Evolutionary conservation across 2,888 invertebrate genomes (phyloP).

Genomic region (Octonoba sinensis): DNA sequence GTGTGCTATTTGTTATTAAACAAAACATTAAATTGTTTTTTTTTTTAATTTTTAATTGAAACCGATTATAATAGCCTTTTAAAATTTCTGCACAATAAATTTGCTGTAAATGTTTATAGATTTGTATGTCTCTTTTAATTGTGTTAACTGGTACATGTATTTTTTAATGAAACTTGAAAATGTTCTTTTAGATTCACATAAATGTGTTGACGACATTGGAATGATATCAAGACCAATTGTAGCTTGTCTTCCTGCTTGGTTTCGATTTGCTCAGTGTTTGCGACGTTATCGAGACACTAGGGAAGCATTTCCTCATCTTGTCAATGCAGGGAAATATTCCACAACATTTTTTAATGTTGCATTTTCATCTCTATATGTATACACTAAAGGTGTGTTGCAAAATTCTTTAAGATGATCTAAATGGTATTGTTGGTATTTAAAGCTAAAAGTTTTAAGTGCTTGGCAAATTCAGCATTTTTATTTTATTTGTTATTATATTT

Average conservation of each 20-base stretch:
- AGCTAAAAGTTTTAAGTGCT: neutral
- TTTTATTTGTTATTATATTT: too few species aligned
- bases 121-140: too few species aligned
- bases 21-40: too few species aligned
- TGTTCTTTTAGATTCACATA: constrained; percentile 33
- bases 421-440: neutral
- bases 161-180: neutral
- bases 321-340: constrained; percentile 98
- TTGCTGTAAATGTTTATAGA: too few species aligned
- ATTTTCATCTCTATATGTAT: constrained; percentile 81
- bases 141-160: too few species aligned
- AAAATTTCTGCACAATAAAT: too few species aligned
- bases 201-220: constrained; percentile 59
- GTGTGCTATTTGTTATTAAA: too few species aligned
- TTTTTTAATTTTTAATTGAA: too few species aligned
- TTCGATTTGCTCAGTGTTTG: constrained; percentile 96
- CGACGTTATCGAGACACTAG: constrained; percentile 93
- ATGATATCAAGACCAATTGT: constrained; percentile 84
- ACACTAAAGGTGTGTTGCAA: constrained; percentile 76
- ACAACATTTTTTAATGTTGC: constrained; percentile 95
- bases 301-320: constrained; percentile 94
- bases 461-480: neutral
- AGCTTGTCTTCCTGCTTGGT: constrained; percentile 95
- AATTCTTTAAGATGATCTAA: too few species aligned
- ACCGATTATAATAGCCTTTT: too few species aligned